Evolutionary conservation across 2,888 invertebrate species (phyloP), one percentile per base, ranked within the genome.

Genomic region (Terebella lapidaria): DNA sequence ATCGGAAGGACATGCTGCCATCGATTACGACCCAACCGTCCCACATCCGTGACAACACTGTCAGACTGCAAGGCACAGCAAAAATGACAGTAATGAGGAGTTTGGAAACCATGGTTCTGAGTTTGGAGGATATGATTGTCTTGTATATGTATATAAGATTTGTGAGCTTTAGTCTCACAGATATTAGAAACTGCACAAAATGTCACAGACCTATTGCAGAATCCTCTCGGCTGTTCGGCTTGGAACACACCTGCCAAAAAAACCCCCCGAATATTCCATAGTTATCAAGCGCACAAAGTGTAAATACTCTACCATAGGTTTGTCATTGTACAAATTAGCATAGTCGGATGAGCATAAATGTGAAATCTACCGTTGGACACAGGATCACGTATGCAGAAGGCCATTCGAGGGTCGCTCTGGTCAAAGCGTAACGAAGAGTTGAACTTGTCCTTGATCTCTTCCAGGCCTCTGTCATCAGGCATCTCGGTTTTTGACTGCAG

Each of bases 1-100:
- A 99, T 0, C 89, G 87, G 76, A 92, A 92, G 0, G 92, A 91
- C 20, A 94, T 88, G 65, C 94, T 92, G 27, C 99, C 97, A 79
- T 99, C 99, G 25, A 99, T 87, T 0, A 97, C 96, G 22, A 99
- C 83, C 76, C 90, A 89, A 18, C 91, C 94, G 81, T 94, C 92
- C 72, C 88, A 88, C 82, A 97, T 97, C 63, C 91, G 88, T 1
- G 95, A 96, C 74, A 87, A 87, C 27, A 96, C 86, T 55, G 86
- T 86, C 56, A 95, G 85, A 54, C 86, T 86, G 71, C 30, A 61
- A 63, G 25, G 42, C 10, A 35, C n/a, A 35, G 10, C 10, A 35
- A 35, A 35, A 35, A 35, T 10, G n/a, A 35, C 42, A 35, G 42
- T n/a, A 24, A 27, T 71, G 74, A 73, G n/a, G n/a, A n/a, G n/a